Evolutionary conservation across 2,797 vertebrate genomes (phyloP).

Genomic region (Zalophus californianus): DNA sequence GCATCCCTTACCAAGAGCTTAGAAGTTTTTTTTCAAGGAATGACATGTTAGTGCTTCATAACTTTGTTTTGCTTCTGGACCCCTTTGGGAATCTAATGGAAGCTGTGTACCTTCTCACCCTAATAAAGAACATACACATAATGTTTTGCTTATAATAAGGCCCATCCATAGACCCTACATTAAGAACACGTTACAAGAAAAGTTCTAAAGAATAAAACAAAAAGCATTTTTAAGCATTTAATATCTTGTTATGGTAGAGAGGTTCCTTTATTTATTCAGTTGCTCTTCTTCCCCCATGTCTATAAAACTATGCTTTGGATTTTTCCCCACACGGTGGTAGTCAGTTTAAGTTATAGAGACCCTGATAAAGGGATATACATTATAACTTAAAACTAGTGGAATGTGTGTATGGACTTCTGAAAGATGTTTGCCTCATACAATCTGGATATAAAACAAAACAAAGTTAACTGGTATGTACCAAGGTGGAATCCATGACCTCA

Average conservation of each 20-base stretch:
- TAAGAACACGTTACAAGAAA: background rate
- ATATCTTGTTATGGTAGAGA: background rate
- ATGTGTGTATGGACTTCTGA: background rate
- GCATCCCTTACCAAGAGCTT: background rate
- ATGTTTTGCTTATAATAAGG: background rate
- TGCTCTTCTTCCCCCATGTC: background rate
- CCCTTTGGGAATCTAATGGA: background rate
- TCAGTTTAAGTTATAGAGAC: background rate
- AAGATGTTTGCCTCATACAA: background rate
- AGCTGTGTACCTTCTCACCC: background rate
- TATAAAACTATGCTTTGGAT: background rate
- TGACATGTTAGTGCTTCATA: background rate
- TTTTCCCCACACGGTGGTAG: background rate
- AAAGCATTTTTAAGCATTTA: background rate
- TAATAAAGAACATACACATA: background rate
- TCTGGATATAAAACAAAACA: background rate
- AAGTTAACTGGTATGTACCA: background rate
- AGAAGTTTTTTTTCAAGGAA: background rate
- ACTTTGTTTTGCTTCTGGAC: background rate
- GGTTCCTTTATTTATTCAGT: background rate
- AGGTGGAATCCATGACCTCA: background rate
- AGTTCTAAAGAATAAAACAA: background rate
- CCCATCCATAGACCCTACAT: background rate
- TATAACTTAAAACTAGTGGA: background rate
- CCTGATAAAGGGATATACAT: background rate